A percentile compares a stretch with the other conserved stretches of the same genome.
Conservation (phyloP, 30 jellyfish, hydroid and myxozoan genomes). For the Chrysaora quinquecirrha region DNA sequence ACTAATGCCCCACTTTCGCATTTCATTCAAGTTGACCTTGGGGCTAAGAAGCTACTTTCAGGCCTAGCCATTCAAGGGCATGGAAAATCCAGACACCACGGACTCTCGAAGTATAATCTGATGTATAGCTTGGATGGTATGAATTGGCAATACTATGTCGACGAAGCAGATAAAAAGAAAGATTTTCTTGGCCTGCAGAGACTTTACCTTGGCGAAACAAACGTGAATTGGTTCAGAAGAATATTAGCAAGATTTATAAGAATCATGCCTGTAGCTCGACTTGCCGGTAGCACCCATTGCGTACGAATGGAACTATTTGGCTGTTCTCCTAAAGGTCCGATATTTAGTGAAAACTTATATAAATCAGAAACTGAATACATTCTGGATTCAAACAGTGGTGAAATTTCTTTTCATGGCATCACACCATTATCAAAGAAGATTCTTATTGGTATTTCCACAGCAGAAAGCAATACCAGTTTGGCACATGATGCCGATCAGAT, state of each 20-base stretch:
- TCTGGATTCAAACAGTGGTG: not conserved
- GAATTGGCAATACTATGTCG: slow-evolving; percentile 4
- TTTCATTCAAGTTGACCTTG: slow-evolving; percentile 34
- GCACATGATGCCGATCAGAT: slow-evolving; percentile 7
- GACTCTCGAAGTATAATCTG: not conserved
- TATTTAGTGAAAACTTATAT: not conserved
- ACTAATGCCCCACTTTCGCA: not conserved
- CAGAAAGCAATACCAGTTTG: not conserved
- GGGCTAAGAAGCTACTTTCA: not conserved
- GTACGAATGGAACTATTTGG: slow-evolving; percentile 42
- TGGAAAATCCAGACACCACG: not conserved
- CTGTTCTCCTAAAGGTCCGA: slow-evolving; percentile 9
- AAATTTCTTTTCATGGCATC: not conserved
- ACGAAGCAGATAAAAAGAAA: not conserved
- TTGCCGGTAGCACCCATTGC: not conserved
- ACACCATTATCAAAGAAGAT: not conserved
- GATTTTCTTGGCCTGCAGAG: not conserved
- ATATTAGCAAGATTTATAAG: not conserved
- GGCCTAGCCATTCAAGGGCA: slow-evolving; percentile 28
- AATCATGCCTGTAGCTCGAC: slow-evolving; percentile 5
- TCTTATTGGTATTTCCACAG: slow-evolving; percentile 11
- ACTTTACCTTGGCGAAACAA: not conserved
- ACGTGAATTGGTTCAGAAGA: slow-evolving; percentile 28
- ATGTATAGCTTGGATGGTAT: slow-evolving; percentile 14
- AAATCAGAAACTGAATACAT: not conserved